Conservation (phyloP, 2,113 vertebrate genomes). For the Ibidorhyncha struthersii region DNA sequence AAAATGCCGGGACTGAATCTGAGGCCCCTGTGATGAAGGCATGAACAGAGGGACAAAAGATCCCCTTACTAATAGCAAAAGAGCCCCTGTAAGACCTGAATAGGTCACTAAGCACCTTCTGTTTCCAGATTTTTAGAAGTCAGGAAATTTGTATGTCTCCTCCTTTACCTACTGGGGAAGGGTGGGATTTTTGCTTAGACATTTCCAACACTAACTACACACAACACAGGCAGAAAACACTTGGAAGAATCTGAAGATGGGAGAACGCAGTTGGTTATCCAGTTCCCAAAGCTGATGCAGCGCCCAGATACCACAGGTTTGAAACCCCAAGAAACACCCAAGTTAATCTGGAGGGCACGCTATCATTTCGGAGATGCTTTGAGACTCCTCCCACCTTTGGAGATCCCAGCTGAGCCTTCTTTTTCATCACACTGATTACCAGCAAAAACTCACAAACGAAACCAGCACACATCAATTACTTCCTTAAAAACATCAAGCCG, state of each 20-base stretch:
- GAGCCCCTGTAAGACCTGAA: neutral
- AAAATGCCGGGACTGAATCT: neutral
- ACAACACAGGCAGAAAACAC: neutral
- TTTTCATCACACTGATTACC: neutral
- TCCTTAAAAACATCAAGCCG: neutral
- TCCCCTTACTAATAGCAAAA: neutral
- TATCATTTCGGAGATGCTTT: neutral
- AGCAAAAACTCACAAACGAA: neutral
- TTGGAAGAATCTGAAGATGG: neutral
- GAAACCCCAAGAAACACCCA: neutral
- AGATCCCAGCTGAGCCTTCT: neutral
- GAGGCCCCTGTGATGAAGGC: neutral
- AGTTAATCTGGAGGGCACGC: neutral
- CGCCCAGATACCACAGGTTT: neutral
- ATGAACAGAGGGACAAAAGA: neutral
- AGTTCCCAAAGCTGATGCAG: neutral
- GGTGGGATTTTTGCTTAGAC: neutral
- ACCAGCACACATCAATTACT: neutral
- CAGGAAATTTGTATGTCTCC: neutral
- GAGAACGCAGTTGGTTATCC: accelerated
- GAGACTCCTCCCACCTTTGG: neutral
- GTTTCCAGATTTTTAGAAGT: neutral
- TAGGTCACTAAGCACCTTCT: neutral
- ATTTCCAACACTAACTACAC: neutral
- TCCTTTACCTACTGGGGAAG: neutral